These are phyloP conservation scores for Bombus breviceps DNA, from an alignment of 1,140 invertebrate species.

Conservation along the genomic window DNA sequence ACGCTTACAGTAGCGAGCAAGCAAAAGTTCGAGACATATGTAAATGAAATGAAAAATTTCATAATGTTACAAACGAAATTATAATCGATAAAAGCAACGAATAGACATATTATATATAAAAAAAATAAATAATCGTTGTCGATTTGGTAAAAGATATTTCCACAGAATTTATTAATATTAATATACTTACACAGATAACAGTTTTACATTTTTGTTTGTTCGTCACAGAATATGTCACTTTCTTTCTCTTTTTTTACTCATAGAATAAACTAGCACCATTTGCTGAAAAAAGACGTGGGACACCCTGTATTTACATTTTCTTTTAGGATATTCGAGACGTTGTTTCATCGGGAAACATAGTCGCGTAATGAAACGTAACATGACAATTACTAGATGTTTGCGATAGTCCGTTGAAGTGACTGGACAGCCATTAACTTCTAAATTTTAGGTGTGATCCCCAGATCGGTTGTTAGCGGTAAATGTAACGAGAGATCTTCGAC, in stretches of 20 bases:
- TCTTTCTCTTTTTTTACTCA: not conserved
- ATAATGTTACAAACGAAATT: no score
- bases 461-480: not conserved
- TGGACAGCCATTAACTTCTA: slow-evolving; percentile 7
- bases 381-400: not conserved
- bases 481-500: slow-evolving; percentile 3
- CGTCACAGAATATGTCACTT: no score
- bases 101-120: no score
- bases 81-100: no score
- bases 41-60: no score
- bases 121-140: no score
- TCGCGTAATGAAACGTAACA: slow-evolving; percentile 15
- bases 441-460: slow-evolving; percentile 8
- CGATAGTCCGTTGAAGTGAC: not conserved
- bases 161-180: no score
- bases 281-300: not conserved
- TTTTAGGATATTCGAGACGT: not conserved
- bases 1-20: no score
- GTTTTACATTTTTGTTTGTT: not conserved
- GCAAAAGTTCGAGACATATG: no score
- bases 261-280: not conserved
- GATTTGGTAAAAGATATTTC: no score
- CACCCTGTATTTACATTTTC: slow-evolving; percentile 5
- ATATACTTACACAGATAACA: not conserved
- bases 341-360: not conserved